Base-by-base conservation (phyloP, 2,888 invertebrate genomes). In the Melipona bicolor region DNA sequence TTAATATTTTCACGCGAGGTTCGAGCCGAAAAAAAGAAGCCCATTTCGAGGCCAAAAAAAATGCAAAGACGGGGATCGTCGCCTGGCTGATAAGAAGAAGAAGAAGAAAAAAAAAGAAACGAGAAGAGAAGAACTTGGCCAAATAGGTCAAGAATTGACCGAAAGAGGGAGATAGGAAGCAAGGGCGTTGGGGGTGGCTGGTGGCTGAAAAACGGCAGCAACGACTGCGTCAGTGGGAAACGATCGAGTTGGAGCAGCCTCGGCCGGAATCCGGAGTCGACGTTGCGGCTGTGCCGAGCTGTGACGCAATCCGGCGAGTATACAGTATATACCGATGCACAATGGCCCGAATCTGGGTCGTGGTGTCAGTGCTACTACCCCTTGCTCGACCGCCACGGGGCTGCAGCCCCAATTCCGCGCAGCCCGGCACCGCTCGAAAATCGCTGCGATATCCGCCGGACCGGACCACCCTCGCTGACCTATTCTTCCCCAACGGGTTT, bases 291-390 rank as follows among this genome's bases (percentile, higher is more conserved):
- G 83, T 90, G 91, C 90, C 79, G 87, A 65, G 87, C 90, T 88
- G 89, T 93, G 92, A 93, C 92, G 92, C 92, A 92, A 92, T 91
- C 87, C 91, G 82, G 90, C 91, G 82, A 90, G 87, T 90, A 86
- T 91, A 92, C 89, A 88, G 89, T 79, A 81, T 71, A 87, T 43
- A 43, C 9, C 68, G 77, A 87, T 88, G 92, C 90, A 93, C 93
- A 93, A 93, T 92, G 92, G 92, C 93, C 92, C 88, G 91, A 90
- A 93, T 93, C 90, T 93, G 92, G 93, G 93, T 93, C 93, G 92
- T 87, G 88, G 91, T 93, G 92, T 92, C 92, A 92, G 56, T 59
- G 56, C 91, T 91, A 90, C 92, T 83, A 82, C 85, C 86, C 87
- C 72, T 76, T 81, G 68, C 76, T 76, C 83, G 82, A 83, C 82